Percentiles rank a stretch among this genome's conserved stretches.
These are phyloP conservation scores for Corvus moneduloides DNA, from an alignment of 2,113 vertebrate genomes.

Conservation along the genomic window DNA sequence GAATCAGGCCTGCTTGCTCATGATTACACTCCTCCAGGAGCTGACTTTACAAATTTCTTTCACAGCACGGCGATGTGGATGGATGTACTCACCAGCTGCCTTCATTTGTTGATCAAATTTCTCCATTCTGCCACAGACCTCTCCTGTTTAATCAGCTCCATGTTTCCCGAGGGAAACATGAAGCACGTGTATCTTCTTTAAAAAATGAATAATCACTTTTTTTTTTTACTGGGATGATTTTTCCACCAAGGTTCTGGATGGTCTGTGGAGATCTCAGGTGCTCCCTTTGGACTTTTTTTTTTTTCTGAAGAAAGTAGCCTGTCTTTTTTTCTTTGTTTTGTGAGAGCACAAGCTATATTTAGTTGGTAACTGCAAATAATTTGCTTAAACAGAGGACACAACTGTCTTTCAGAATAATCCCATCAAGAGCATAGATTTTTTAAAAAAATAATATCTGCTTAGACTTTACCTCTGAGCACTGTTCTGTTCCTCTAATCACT, in stretches of 20 bases:
- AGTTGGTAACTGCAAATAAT: neutral
- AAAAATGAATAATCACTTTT: neutral
- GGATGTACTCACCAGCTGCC: neutral
- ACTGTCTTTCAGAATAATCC: neutral
- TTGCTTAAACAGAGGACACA: neutral
- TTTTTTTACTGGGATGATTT: neutral
- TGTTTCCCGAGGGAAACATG: neutral
- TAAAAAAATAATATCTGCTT: neutral
- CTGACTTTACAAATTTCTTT: conserved; percentile 3
- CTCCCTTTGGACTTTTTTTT: neutral
- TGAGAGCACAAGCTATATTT: neutral
- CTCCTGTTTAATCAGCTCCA: conserved; percentile 18
- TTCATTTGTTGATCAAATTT: conserved; percentile 16
- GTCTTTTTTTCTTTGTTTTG: neutral
- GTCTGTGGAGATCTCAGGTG: neutral
- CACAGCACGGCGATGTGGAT: neutral
- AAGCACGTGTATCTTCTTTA: neutral
- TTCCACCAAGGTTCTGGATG: neutral
- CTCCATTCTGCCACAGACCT: neutral
- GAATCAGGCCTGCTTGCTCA: neutral
- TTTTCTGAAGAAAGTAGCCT: neutral
- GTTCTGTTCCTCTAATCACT: neutral
- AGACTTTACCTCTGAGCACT: neutral
- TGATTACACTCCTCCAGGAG: neutral
- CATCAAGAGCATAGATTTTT: neutral